Conservation (phyloP, 2,113 vertebrate genomes). For the Dipodomys stephensi region DNA sequence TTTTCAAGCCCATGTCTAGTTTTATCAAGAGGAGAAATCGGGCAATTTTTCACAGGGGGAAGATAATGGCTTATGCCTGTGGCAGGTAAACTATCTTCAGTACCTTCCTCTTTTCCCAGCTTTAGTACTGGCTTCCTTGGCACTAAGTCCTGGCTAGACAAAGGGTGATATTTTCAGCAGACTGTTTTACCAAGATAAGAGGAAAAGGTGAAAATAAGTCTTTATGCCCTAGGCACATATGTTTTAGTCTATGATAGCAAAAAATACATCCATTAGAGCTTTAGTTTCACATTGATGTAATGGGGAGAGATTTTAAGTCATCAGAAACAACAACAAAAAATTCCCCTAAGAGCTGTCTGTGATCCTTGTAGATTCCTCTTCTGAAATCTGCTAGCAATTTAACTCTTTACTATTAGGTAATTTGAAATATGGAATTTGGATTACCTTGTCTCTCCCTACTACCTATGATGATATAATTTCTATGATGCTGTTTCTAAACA, state of each 20-base stretch:
- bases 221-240: conserved; percentile 78
- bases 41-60: conserved; percentile 77
- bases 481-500: neutral
- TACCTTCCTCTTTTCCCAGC: conserved; percentile 47
- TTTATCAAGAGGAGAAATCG: conserved; percentile 77
- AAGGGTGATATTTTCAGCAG: conserved; percentile 75
- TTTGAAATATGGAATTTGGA: neutral
- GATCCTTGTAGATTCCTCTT: conserved; percentile 47
- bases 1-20: conserved; percentile 71
- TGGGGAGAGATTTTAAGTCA: conserved; percentile 78
- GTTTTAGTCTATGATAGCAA: conserved; percentile 82
- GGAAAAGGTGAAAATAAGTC: conserved; percentile 84
- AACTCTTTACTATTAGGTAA: neutral
- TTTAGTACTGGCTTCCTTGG: conserved; percentile 71
- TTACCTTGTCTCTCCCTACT: conserved; percentile 54
- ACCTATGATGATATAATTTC: neutral
- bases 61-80: conserved; percentile 73
- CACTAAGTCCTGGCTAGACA: conserved; percentile 79
- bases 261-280: conserved; percentile 75
- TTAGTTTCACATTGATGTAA: conserved; percentile 78
- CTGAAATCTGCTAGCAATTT: neutral
- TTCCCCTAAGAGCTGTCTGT: neutral
- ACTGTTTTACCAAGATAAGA: conserved; percentile 88
- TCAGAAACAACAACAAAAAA: conserved; percentile 40
- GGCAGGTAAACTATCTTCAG: conserved; percentile 73